These are phyloP conservation scores for Tetragonula carbonaria DNA, from an alignment of 2,888 invertebrate species.

Conservation along the genomic window DNA sequence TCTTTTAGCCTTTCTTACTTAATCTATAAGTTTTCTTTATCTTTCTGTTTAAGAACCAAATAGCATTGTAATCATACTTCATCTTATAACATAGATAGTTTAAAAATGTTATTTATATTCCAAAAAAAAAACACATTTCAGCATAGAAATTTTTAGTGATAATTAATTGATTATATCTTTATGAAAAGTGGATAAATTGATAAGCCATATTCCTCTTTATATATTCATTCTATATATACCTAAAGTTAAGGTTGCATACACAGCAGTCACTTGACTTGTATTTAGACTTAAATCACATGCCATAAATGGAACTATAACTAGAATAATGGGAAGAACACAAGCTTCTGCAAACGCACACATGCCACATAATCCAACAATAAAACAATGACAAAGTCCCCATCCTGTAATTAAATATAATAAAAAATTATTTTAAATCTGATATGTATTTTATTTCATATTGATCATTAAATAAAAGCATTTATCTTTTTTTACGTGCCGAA, in stretches of 20 bases:
- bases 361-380: conserved; percentile 71
- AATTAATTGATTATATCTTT: neutral
- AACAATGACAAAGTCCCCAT: conserved; percentile 75
- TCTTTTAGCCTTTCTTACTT: neutral
- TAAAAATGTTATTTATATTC: too few relatives aligned
- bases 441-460: neutral
- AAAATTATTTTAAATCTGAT: too few relatives aligned
- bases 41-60: neutral
- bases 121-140: too few relatives aligned
- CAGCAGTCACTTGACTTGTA: conserved; percentile 53
- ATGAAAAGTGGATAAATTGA: too few relatives aligned
- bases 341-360: conserved; percentile 74
- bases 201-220: neutral
- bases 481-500: neutral
- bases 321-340: conserved; percentile 64
- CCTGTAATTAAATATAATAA: conserved; percentile 60
- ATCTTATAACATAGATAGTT: neutral
- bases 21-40: neutral
- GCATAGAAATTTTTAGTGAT: neutral
- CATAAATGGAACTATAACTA: conserved; percentile 69
- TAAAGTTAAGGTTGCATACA: conserved; percentile 68
- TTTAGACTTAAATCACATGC: conserved; percentile 71
- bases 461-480: neutral
- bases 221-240: conserved; percentile 60
- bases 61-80: neutral